Evolutionary conservation across 2,888 invertebrate genomes (phyloP).

Genomic region (Tipula vernalis): DNA sequence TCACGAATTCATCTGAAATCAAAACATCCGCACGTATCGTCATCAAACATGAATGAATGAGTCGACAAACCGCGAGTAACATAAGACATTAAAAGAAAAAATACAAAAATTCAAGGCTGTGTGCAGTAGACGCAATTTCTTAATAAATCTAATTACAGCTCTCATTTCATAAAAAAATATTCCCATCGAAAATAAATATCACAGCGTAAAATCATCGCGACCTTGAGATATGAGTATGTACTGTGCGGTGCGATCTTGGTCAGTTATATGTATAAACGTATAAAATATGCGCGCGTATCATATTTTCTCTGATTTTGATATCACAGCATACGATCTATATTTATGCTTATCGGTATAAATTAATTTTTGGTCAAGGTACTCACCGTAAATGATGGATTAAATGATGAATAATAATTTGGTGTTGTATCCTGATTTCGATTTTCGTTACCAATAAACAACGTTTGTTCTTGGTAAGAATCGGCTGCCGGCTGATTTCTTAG

Average conservation of each 20-base stretch:
- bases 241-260: background rate
- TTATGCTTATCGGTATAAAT: no score
- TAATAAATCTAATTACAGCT: background rate
- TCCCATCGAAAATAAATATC: background rate
- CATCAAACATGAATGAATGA: background rate
- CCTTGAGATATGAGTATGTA: background rate
- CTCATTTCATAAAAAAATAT: background rate
- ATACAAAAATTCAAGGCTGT: background rate
- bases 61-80: background rate
- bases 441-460: constrained; percentile 29
- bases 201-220: background rate
- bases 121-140: background rate
- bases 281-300: background rate
- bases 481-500: constrained; percentile 18
- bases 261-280: background rate
- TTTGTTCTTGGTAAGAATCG: constrained; percentile 31
- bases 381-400: constrained; percentile 23
- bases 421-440: constrained; percentile 19
- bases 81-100: background rate
- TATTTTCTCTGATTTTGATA: background rate
- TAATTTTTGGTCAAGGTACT: constrained; percentile 13
- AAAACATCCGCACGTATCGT: background rate
- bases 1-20: background rate
- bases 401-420: constrained; percentile 16
- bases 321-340: background rate